Conservation (phyloP, 2,888 invertebrate species). For the Stenotaenia linearis region DNA sequence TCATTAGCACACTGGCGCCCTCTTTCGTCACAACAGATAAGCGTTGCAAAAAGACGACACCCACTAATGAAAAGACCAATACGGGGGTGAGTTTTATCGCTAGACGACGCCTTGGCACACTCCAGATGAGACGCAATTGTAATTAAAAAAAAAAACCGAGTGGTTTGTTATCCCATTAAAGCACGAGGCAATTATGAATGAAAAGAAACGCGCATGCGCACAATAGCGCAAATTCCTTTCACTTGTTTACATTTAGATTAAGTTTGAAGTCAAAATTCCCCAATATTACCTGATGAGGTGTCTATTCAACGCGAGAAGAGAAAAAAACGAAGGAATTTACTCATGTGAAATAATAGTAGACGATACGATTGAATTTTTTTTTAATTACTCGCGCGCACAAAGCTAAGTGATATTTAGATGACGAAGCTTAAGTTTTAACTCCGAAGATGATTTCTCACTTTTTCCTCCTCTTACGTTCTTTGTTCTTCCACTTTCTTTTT, state of each 20-base stretch:
- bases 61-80: not conserved
- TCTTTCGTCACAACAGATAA: not conserved
- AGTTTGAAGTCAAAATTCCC: not conserved
- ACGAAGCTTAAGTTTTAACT: not conserved
- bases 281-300: not conserved
- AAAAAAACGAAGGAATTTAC: not conserved
- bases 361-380: not conserved
- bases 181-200: not conserved
- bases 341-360: not conserved
- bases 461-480: not conserved
- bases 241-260: not conserved
- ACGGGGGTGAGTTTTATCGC: not conserved
- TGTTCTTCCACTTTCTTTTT: not conserved
- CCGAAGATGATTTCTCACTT: not conserved
- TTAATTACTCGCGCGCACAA: not conserved
- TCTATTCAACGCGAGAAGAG: not conserved
- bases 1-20: not conserved
- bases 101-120: not conserved
- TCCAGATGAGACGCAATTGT: not conserved
- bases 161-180: not conserved
- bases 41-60: not conserved
- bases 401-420: not conserved
- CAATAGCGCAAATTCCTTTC: not conserved
- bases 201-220: not conserved
- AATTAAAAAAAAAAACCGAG: not conserved